Evolutionary conservation across 1,140 invertebrate species (phyloP).

Genomic region (Diprion similis): DNA sequence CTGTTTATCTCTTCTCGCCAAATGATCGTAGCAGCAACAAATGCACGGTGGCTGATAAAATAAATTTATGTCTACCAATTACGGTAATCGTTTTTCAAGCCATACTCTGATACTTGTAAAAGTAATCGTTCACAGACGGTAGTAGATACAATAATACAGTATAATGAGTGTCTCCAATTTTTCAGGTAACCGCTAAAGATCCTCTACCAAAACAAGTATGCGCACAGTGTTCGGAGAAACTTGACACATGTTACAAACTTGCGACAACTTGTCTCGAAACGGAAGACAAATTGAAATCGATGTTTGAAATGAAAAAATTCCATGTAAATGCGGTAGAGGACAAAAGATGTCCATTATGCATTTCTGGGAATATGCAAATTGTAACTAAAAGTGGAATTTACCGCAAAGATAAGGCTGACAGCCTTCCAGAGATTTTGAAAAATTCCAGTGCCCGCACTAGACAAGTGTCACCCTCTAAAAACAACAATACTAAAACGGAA

Average conservation of each 20-base stretch:
- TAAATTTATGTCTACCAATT: constrained; percentile 23
- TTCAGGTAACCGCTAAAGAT: constrained; percentile 19
- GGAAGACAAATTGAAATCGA: constrained; percentile 14
- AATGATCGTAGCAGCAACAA: neutral
- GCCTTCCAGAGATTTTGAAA: neutral
- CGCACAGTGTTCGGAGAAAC: constrained; percentile 13
- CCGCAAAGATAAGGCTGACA: constrained; percentile 1
- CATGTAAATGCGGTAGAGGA: neutral
- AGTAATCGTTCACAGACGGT: neutral
- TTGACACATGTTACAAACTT: constrained; percentile 17
- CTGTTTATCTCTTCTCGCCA: constrained; percentile 14
- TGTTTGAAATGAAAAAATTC: constrained; percentile 16
- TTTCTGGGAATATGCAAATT: constrained; percentile 16
- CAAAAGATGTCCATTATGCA: constrained; percentile 15
- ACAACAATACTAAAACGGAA: neutral
- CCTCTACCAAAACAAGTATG: constrained; percentile 22
- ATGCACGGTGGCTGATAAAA: constrained; percentile 20
- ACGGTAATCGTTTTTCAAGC: constrained; percentile 8
- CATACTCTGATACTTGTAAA: too few species aligned
- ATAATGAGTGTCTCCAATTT: neutral
- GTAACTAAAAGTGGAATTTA: constrained; percentile 22
- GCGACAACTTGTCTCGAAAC: constrained; percentile 13
- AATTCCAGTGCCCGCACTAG: neutral
- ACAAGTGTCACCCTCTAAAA: neutral
- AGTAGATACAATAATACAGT: neutral